phyloP scores from a whole-genome alignment of 2,888 invertebrate genomes.

The Habrosyne pyritoides region DNA sequence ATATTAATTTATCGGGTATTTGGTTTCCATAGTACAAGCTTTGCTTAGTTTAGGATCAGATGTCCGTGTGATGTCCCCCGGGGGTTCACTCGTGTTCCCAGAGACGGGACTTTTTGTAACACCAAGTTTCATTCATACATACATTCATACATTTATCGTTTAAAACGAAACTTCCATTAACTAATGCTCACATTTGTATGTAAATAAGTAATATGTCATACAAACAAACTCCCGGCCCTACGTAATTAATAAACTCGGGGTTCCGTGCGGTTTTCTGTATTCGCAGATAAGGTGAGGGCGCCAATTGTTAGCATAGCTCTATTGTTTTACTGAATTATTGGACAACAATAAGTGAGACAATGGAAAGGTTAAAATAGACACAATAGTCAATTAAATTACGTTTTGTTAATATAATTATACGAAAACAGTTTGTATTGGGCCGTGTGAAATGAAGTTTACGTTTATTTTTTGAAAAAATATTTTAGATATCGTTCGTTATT shows the following conservation, averaged over 20 bases:
- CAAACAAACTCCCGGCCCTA: neutral
- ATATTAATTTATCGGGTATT: too few species aligned
- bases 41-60: too few species aligned
- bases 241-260: neutral
- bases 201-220: slow-evolving; percentile 3
- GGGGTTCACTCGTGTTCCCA: too few species aligned
- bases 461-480: neutral
- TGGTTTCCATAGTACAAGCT: too few species aligned
- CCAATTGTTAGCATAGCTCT: neutral
- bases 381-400: slow-evolving; percentile 5
- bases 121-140: too few species aligned
- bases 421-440: neutral
- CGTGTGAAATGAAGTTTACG: neutral
- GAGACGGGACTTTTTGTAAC: too few species aligned
- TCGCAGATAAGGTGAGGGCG: neutral
- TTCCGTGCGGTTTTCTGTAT: neutral
- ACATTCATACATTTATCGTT: neutral
- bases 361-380: neutral
- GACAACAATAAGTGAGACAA: neutral
- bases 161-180: slow-evolving; percentile 2
- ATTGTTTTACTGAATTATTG: neutral
- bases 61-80: too few species aligned
- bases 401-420: neutral
- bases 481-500: too few species aligned
- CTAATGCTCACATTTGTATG: neutral